Evolutionary conservation across 2,797 vertebrate species (phyloP), one percentile per base, ranked within the genome.

Genomic region (Poecilia velifera): DNA sequence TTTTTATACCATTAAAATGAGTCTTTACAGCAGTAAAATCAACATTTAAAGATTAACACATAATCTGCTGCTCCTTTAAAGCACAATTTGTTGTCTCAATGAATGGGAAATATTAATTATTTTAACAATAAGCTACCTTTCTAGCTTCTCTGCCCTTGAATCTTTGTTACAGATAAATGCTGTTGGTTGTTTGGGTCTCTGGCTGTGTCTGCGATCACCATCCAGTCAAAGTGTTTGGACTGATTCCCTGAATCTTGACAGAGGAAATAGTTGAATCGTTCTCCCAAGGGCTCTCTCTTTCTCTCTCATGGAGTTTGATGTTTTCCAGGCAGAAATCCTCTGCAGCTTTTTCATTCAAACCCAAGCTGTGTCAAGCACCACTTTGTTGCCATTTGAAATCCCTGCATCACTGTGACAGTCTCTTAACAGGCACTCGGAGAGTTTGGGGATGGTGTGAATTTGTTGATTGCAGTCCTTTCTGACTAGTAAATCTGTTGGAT

Each of bases 391-490:
- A 79, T 87, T 87, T 84, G 71, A 85, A 87, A 86, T 77, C 85
- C 87, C 80, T 1, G 53, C 76, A 77, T 90, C 87, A 74, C 62
- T 79, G 77, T 81, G 68, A 47, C 70, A 10, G 51, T 41, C 82
- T 88, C 79, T 72, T 82, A 89, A 88, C 73, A 77, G 74, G n/a
- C 47, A 13, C 70, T 80, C 77, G 76, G 86, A 88, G 86, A 85
- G 64, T 80, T 78, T 81, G 0, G 43, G 80, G 76, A 68, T 73
- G 80, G 77, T 84, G 84, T 25, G 34, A 84, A 80, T 76, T 84
- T 86, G 88, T 62, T 92, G 88, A 93, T 90, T 90, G 88, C 84
- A 7, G 46, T 25, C 64, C 82, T 90, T 90, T 90, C 87, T 87
- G 89, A 88, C 82, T 91, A 83, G 86, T 88, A 84, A 88, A 89